These are phyloP conservation scores for Taenioides sp. DNA, from an alignment of 2,797 vertebrate species.

Conservation along the genomic window DNA sequence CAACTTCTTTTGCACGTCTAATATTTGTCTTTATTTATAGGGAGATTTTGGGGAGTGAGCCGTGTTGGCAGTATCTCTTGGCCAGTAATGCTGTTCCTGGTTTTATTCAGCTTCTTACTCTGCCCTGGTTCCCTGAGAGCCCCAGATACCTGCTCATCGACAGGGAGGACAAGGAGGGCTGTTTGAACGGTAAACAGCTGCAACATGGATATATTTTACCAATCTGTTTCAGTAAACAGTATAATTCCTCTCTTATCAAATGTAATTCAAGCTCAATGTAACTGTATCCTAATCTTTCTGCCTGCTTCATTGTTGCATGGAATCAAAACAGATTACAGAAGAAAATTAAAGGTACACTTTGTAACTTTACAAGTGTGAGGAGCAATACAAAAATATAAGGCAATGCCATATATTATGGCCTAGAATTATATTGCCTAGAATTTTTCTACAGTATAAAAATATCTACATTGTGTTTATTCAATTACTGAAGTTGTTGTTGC, in stretches of 20 bases:
- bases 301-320: neutral
- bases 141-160: slow-evolving; percentile 92
- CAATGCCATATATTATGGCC: too few relatives aligned
- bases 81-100: slow-evolving; percentile 87
- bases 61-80: slow-evolving; percentile 86
- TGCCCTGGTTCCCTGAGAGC: slow-evolving; percentile 92
- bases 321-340: neutral
- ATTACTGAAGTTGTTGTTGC: too few relatives aligned
- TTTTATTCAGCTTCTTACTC: slow-evolving; percentile 82
- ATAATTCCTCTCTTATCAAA: neutral
- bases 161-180: slow-evolving; percentile 82
- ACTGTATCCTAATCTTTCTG: neutral
- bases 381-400: too few relatives aligned
- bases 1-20: neutral
- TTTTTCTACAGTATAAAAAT: too few relatives aligned
- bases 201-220: neutral
- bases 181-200: slow-evolving; percentile 77
- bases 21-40: slow-evolving; percentile 63
- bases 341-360: neutral
- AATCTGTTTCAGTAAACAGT: neutral
- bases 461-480: too few relatives aligned
- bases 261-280: neutral
- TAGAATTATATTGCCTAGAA: too few relatives aligned
- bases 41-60: slow-evolving; percentile 85
- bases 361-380: neutral